A percentile compares a stretch with the other conserved stretches of the same genome.
These are phyloP conservation scores for Cheilosia urbana DNA, from an alignment of 2,888 invertebrate species.

Conservation along the genomic window DNA sequence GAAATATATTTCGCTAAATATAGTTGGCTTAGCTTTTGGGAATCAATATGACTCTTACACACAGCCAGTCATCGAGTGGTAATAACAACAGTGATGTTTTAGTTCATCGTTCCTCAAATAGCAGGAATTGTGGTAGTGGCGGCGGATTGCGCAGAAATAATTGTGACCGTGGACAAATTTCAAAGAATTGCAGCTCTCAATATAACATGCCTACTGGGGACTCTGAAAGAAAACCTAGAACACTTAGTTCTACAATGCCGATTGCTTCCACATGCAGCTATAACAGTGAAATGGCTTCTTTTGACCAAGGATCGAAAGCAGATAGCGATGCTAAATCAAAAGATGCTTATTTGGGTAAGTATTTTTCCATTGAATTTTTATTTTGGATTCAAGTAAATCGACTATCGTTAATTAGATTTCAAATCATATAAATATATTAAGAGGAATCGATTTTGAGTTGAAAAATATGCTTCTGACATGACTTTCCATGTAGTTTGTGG, in stretches of 20 bases:
- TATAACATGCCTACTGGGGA: constrained; percentile 22
- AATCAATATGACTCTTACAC: constrained; percentile 65
- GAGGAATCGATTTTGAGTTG: too few relatives aligned
- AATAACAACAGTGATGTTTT: constrained; percentile 50
- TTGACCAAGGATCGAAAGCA: constrained; percentile 21
- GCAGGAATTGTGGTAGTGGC: constrained; percentile 33
- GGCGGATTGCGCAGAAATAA: constrained; percentile 47
- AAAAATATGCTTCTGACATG: too few relatives aligned
- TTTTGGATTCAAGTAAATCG: not conserved
- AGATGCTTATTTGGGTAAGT: constrained; percentile 43
- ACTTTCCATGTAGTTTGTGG: too few relatives aligned
- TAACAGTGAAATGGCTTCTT: constrained; percentile 21
- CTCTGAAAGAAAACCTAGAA: constrained; percentile 35
- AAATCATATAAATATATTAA: too few relatives aligned
- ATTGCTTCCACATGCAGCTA: constrained; percentile 41
- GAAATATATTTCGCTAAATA: too few relatives aligned
- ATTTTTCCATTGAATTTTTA: not conserved
- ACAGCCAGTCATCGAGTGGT: constrained; percentile 65
- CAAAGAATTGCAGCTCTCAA: constrained; percentile 20
- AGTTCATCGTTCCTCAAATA: constrained; percentile 54
- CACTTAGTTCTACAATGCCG: constrained; percentile 7
- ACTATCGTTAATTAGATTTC: not conserved
- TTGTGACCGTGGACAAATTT: constrained; percentile 41
- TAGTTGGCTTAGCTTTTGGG: not conserved
- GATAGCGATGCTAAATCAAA: constrained; percentile 40